These are phyloP conservation scores for Pelodytes ibericus DNA, from an alignment of 2,797 vertebrate species.

Conservation along the genomic window DNA sequence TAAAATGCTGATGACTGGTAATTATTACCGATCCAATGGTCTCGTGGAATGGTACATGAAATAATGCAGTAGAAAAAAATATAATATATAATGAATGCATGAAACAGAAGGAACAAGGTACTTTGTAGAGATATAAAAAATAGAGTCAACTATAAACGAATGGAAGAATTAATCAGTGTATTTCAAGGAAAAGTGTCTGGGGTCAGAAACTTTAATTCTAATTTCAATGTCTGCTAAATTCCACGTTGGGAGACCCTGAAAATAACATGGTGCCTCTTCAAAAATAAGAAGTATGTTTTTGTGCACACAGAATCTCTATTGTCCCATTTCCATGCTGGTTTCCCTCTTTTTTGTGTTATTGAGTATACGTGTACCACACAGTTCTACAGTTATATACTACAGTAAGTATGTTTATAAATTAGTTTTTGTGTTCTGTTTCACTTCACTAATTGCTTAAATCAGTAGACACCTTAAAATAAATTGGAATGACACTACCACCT, in stretches of 20 bases:
- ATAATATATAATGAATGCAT: constrained; percentile 5
- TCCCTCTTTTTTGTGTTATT: too few species aligned
- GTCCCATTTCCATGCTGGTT: too few species aligned
- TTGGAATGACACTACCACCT: too few species aligned
- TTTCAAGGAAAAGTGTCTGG: not conserved
- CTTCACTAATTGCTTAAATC: too few species aligned
- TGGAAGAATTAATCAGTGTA: constrained; percentile 14
- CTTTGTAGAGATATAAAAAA: constrained; percentile 14
- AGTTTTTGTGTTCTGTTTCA: not conserved
- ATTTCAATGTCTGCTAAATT: not conserved
- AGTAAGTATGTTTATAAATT: too few species aligned
- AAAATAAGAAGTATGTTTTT: too few species aligned
- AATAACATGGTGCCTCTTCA: too few species aligned
- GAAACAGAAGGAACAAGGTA: constrained; percentile 11
- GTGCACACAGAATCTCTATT: too few species aligned
- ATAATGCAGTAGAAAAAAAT: not conserved
- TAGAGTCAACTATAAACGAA: not conserved
- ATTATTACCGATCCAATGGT: constrained; percentile 20
- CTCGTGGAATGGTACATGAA: not conserved
- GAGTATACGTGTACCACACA: too few species aligned
- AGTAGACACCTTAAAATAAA: too few species aligned
- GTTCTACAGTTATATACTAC: too few species aligned
- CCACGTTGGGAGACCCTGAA: not conserved
- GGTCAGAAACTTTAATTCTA: not conserved
- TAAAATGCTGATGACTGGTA: constrained; percentile 11